Percentiles rank a stretch among this genome's conserved stretches.
These are phyloP conservation scores for Propsilocerus akamusi DNA, from an alignment of 1,140 invertebrate species.

Conservation along the genomic window DNA sequence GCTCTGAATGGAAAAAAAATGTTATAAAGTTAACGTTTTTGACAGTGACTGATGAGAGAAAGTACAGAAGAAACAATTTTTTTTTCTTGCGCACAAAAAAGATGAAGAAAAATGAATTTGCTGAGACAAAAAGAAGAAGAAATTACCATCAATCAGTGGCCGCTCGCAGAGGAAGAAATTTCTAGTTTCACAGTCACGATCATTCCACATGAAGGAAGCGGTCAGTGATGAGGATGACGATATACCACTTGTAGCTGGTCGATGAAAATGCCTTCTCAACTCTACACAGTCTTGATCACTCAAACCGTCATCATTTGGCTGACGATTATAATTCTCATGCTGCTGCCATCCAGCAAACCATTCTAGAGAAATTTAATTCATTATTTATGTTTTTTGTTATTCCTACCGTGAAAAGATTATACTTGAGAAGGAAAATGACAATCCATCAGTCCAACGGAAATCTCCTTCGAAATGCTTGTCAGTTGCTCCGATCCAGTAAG, in stretches of 20 bases:
- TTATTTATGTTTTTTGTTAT: not conserved
- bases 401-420: slow-evolving; percentile 7
- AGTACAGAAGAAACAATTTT: too few relatives aligned
- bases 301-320: slow-evolving; percentile 63
- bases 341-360: slow-evolving; percentile 60
- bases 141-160: slow-evolving; percentile 29
- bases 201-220: slow-evolving; percentile 53
- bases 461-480: slow-evolving; percentile 51
- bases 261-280: slow-evolving; percentile 38
- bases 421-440: slow-evolving; percentile 51
- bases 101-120: not conserved
- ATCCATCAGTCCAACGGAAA: slow-evolving; percentile 56
- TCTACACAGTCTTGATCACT: slow-evolving; percentile 64
- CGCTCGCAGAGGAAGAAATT: slow-evolving; percentile 56
- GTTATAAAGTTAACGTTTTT: too few relatives aligned
- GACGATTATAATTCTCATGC: slow-evolving; percentile 38
- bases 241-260: slow-evolving; percentile 24
- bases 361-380: slow-evolving; percentile 29
- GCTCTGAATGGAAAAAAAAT: slow-evolving; percentile 14
- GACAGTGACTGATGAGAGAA: too few relatives aligned
- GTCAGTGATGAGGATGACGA: slow-evolving; percentile 14
- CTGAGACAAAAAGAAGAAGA: not conserved
- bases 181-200: slow-evolving; percentile 43
- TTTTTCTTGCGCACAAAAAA: not conserved
- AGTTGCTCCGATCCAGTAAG: slow-evolving; percentile 62